Conservation (phyloP, 2,888 invertebrate genomes). For the Aquatica leii region DNA sequence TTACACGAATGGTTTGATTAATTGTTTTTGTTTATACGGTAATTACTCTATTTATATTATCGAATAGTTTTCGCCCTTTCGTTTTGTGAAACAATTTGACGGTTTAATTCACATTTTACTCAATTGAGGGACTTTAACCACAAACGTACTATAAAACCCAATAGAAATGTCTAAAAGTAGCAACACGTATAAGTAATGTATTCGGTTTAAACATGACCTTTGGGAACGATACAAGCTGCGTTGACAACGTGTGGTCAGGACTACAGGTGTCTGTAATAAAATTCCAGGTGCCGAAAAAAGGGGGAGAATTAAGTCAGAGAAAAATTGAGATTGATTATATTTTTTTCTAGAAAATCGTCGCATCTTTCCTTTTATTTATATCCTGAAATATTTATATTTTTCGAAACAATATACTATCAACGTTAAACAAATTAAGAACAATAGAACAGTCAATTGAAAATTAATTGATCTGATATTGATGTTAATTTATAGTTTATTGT, state of each 20-base stretch:
- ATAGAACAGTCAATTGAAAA: no score
- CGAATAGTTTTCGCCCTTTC: conserved; percentile 19
- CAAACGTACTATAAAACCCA: no score
- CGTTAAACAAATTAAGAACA: neutral
- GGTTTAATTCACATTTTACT: no score
- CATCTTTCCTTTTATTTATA: no score
- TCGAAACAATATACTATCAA: neutral
- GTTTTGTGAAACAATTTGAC: neutral
- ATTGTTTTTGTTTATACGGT: conserved; percentile 60
- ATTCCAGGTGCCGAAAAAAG: conserved; percentile 29
- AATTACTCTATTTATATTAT: conserved; percentile 56
- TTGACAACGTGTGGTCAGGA: conserved; percentile 31
- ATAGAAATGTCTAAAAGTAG: neutral
- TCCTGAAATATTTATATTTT: neutral
- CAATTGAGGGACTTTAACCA: no score
- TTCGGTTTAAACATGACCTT: conserved; percentile 32
- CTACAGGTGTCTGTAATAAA: conserved; percentile 34
- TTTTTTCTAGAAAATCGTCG: neutral
- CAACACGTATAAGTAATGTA: conserved; percentile 30
- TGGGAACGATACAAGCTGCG: conserved; percentile 30
- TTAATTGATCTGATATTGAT: neutral
- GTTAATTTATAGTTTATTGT: conserved; percentile 3
- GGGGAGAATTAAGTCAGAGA: conserved; percentile 25
- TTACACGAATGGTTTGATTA: conserved; percentile 60
- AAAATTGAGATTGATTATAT: conserved; percentile 31